phyloP scores from a whole-genome alignment of 2,113 vertebrate genomes.

The Tachycineta bicolor region DNA sequence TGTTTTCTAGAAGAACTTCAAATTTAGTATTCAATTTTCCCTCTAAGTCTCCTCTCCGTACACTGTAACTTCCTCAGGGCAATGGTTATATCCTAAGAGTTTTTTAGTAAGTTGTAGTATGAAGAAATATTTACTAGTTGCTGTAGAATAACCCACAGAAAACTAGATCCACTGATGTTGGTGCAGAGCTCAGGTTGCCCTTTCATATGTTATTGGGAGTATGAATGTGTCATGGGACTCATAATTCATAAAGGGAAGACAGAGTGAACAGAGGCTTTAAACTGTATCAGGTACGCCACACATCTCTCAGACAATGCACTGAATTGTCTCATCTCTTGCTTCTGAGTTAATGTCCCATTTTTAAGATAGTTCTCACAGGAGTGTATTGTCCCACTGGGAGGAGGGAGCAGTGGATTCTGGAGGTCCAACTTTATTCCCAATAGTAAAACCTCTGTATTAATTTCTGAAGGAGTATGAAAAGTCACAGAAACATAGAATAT shows the following conservation, averaged over 20 bases:
- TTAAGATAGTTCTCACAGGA: background rate
- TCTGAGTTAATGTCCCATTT: background rate
- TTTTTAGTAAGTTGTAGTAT: background rate
- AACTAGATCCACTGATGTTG: background rate
- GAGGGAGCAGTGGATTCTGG: background rate
- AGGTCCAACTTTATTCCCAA: background rate
- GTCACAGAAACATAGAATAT: background rate
- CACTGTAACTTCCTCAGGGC: background rate
- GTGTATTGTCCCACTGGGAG: background rate
- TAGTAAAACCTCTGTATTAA: background rate
- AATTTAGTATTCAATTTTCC: background rate
- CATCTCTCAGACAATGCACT: background rate
- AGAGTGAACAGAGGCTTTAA: background rate
- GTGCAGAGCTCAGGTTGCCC: background rate
- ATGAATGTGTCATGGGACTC: background rate
- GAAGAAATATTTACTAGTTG: background rate
- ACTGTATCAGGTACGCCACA: background rate
- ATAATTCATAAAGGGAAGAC: background rate
- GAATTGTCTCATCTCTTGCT: background rate
- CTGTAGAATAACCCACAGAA: background rate
- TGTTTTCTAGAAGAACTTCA: background rate
- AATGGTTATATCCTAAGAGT: background rate
- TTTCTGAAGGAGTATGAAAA: background rate
- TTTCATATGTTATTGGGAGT: background rate
- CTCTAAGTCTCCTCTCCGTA: background rate